Evolutionary conservation across 2,113 vertebrate genomes (phyloP), one percentile per base, ranked within the genome.

Genomic region (Syngnathoides biaculeatus): DNA sequence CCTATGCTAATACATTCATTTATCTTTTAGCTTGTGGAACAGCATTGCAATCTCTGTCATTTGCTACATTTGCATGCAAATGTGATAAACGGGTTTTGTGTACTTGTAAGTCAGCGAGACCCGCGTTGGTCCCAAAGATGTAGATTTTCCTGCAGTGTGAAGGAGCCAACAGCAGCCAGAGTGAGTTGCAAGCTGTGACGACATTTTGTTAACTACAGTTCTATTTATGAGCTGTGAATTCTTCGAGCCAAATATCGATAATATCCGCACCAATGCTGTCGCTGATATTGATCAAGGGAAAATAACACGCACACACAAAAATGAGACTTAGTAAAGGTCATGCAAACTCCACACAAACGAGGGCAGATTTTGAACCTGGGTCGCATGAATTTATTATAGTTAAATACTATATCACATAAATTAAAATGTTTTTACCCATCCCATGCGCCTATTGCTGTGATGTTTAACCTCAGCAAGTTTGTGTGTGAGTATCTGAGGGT

Each of bases 1-100:
- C 12, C 38, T 40, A 61, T 61, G 59, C 39, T 61, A 61, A 61
- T 40, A 42, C 59, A 61, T 61, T 39, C 38, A 61, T 61, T 61
- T 13, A n/a, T 40, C 26, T n/a, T 52, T 52, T 10, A 9, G 48
- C 48, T 52, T 22, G 38, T 11, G 59, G 20, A 40, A 22, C 35
- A 38, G 1, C 19, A 0, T 11, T 11, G 57, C 30, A 55, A 55
- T 26, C 24, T 3, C 4, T 39, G 5, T 61, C 20, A 22, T 61
- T 39, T 39, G 5, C 20, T 14, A 2, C 38, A 61, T 61, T 61
- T 61, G 38, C 58, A 60, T 60, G 58, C 58, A 60, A 56, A 26
- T 5, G 6, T 27, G 53, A 56, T 24, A 56, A 56, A 56, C 39
- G 35, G 4, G 30, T 15, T 20, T 59, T 13, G 35, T 40, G 58